Percentiles rank a stretch among this genome's conserved stretches.
phyloP scores from a whole-genome alignment of 2,888 invertebrate species.

The Cephus rjabovi region DNA sequence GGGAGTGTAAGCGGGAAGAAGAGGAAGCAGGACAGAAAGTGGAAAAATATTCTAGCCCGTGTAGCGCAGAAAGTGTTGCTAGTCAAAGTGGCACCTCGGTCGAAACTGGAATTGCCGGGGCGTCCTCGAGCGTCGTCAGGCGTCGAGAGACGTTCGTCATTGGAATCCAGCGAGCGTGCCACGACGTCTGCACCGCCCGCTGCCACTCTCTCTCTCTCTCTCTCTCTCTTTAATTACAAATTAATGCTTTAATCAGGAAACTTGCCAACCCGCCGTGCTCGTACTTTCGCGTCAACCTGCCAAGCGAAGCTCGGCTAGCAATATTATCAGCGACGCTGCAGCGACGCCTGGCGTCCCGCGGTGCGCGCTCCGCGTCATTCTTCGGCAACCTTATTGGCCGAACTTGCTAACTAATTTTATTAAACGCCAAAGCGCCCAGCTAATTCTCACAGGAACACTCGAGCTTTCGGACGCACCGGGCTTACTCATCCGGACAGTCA shows the following conservation, averaged over 20 bases:
- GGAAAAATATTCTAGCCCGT: not conserved
- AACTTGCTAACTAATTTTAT: constrained; percentile 56
- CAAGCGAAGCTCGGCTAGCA: constrained; percentile 34
- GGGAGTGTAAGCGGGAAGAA: not conserved
- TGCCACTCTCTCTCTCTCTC: constrained; percentile 41
- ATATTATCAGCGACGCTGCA: constrained; percentile 52
- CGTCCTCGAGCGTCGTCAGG: not conserved
- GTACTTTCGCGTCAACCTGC: constrained; percentile 49
- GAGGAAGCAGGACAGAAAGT: not conserved
- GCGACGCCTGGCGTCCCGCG: constrained; percentile 24
- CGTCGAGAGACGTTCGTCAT: not conserved
- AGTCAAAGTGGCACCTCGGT: not conserved
- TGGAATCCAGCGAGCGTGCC: not conserved
- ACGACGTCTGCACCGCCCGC: not conserved
- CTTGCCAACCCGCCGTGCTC: constrained; percentile 45
- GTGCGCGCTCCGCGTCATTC: constrained; percentile 35
- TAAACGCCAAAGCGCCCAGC: constrained; percentile 35
- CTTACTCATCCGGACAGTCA: not conserved
- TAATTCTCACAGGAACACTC: not conserved
- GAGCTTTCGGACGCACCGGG: not conserved
- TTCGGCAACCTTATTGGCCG: constrained; percentile 46
- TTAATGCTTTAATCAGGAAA: constrained; percentile 61
- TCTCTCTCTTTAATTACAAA: constrained; percentile 55
- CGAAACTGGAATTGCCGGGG: not conserved
- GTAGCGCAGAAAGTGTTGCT: not conserved